A percentile compares a stretch with the other conserved stretches of the same genome.
phyloP scores from a whole-genome alignment of 92 coral and sea anemone species.

The Paramuricea clavata region DNA sequence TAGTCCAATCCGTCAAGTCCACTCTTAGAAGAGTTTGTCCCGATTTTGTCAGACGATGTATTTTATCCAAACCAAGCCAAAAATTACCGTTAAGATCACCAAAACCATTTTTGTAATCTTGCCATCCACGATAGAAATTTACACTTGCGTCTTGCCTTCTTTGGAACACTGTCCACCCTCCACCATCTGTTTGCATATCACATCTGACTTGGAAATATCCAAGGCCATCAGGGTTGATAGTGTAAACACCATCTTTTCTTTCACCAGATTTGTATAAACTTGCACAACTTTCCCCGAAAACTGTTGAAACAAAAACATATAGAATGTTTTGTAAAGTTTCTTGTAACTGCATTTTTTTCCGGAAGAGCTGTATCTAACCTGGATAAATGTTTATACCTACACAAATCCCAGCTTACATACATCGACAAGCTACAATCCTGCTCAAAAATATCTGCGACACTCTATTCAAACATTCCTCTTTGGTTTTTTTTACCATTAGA shows the following conservation, averaged over 20 bases:
- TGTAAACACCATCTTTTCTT: background rate
- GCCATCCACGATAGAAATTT: background rate
- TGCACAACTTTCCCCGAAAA: background rate
- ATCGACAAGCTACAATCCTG: no score
- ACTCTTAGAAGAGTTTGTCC: background rate
- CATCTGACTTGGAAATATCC: background rate
- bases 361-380: no score
- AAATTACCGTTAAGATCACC: background rate
- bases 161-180: background rate
- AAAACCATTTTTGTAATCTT: background rate
- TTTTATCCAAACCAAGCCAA: slow-evolving; percentile 1
- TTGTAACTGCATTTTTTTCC: no score
- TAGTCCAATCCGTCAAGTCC: background rate
- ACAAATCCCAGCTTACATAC: no score
- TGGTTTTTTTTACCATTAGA: no score
- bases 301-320: no score
- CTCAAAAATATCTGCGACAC: no score
- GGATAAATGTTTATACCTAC: no score
- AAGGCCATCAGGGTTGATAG: background rate
- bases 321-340: no score
- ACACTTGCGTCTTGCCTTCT: background rate
- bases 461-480: no score
- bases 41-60: background rate
- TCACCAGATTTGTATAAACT: background rate
- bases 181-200: background rate